Base-by-base conservation (phyloP, 2,888 invertebrate genomes). In the Drepanosiphum platanoidis region DNA sequence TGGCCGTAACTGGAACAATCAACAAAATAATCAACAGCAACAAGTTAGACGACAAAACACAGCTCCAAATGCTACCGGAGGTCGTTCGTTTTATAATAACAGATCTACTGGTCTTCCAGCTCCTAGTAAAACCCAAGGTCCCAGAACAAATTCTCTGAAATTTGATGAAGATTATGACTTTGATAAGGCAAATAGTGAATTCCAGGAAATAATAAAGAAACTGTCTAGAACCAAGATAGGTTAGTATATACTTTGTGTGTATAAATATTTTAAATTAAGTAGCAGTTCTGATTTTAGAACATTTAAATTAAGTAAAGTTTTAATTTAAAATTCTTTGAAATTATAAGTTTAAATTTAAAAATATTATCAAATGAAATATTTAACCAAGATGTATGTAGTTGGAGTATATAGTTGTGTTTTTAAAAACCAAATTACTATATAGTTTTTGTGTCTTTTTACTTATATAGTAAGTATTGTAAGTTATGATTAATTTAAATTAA, bases 141-240 rank as follows among this genome's bases (percentile, higher is more conserved):
- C 92, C 88, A 93, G 94, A 90, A 88, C 88, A 84, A 94, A 93
- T 88, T 93, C 93, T 22, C 92, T 97, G 87, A 97, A 97, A 90
- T 98, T 98, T 90, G 97, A 97, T 88, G 95, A 95, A 88, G 99
- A 99, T 89, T 99, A 97, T 89, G 99, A 99, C 91, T 99, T 99
- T 90, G 99, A 99, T 90, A 96, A 97, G 90, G 98, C 98, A 86
- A 99, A 99, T 90, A 97, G 96, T 66, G 95, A 98, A 91, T 99
- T 99, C 90, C 96, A 98, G 89, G 97, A 98, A 90, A 91, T 98
- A 86, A 94, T 92, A 89, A 91, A 90, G 88, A 95, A 97, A 89
- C 91, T 98, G 87, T 93, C 95, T 86, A 97, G 97, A 91, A 92
- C 94, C 75, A 96, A 96, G 91, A 93, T 95, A 88, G 91, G 92